Percentiles rank a stretch among this genome's conserved stretches.
phyloP scores from a whole-genome alignment of 2,797 vertebrate species.

The Pelobates cultripes region DNA sequence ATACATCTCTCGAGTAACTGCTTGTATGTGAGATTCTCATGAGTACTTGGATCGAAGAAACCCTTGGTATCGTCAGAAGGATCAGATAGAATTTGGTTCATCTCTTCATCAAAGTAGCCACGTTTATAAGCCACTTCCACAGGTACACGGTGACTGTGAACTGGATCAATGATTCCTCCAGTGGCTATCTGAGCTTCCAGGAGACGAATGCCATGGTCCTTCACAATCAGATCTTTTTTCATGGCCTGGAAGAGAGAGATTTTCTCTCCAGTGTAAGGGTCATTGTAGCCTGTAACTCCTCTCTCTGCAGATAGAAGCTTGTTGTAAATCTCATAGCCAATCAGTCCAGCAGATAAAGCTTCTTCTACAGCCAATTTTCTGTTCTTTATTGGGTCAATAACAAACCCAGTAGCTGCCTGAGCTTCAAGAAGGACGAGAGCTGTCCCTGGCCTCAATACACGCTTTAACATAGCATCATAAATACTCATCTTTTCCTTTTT shows the following conservation, averaged over 20 bases:
- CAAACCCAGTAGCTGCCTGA: conserved; percentile 78
- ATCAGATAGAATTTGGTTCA: conserved; percentile 72
- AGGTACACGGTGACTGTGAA: conserved; percentile 21
- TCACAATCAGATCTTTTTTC: conserved; percentile 74
- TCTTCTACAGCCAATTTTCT: conserved; percentile 71
- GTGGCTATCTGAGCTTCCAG: conserved; percentile 80
- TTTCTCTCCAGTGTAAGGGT: conserved; percentile 75
- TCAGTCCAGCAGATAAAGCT: conserved; percentile 69
- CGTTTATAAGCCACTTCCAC: conserved; percentile 74
- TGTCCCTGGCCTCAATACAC: conserved; percentile 73
- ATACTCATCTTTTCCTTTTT: conserved; percentile 73
- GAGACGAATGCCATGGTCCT: conserved; percentile 75
- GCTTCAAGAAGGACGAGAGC: conserved; percentile 77
- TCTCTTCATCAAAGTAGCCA: conserved; percentile 78
- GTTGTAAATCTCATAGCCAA: conserved; percentile 70
- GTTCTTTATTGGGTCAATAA: conserved; percentile 72
- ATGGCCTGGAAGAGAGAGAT: conserved; percentile 79
- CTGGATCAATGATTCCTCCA: conserved; percentile 32
- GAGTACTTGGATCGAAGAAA: conserved; percentile 77
- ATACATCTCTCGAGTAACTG: conserved; percentile 40
- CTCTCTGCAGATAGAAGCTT: conserved; percentile 77
- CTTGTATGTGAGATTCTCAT: conserved; percentile 67
- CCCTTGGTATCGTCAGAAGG: conserved; percentile 78
- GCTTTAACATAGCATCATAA: conserved; percentile 69
- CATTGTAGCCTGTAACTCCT: conserved; percentile 78